phyloP scores from a whole-genome alignment of 2,888 invertebrate genomes.

The Nebria brevicollis region DNA sequence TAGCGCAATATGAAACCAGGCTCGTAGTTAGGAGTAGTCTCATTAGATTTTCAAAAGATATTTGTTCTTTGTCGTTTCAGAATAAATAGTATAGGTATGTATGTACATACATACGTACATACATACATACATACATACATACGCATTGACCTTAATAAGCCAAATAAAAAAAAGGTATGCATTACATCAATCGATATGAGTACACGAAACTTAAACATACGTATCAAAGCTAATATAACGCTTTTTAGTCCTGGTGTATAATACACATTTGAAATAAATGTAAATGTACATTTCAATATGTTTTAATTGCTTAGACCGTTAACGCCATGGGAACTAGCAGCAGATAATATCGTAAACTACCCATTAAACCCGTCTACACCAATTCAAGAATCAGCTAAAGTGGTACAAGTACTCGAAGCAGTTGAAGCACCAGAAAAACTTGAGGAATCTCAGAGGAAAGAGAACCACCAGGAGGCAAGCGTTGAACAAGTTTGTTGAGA shows the following conservation, averaged over 20 bases:
- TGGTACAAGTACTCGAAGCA: slow-evolving; percentile 54
- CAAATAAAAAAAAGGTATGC: too few relatives aligned
- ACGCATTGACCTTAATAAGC: too few relatives aligned
- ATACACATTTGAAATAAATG: background rate
- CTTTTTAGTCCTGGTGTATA: background rate
- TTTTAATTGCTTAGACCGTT: slow-evolving; percentile 60
- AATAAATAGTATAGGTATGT: too few relatives aligned
- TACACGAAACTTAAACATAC: too few relatives aligned
- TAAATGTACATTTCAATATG: background rate
- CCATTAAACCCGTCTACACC: slow-evolving; percentile 64
- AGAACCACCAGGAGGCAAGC: slow-evolving; percentile 2
- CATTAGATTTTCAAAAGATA: too few relatives aligned
- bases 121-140: too few relatives aligned
- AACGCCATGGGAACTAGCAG: slow-evolving; percentile 71
- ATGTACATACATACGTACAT: too few relatives aligned
- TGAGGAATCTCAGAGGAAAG: slow-evolving; percentile 9
- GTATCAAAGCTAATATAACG: too few relatives aligned
- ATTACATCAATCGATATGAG: too few relatives aligned
- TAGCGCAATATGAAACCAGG: too few relatives aligned
- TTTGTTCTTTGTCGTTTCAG: too few relatives aligned
- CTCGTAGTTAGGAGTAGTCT: too few relatives aligned
- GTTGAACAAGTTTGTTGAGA: slow-evolving; percentile 19
- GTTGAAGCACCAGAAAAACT: slow-evolving; percentile 26
- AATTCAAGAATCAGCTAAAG: slow-evolving; percentile 61
- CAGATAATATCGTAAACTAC: slow-evolving; percentile 69